Evolutionary conservation across 2,797 vertebrate genomes (phyloP).

Genomic region (Paramormyrops hopkinsi): DNA sequence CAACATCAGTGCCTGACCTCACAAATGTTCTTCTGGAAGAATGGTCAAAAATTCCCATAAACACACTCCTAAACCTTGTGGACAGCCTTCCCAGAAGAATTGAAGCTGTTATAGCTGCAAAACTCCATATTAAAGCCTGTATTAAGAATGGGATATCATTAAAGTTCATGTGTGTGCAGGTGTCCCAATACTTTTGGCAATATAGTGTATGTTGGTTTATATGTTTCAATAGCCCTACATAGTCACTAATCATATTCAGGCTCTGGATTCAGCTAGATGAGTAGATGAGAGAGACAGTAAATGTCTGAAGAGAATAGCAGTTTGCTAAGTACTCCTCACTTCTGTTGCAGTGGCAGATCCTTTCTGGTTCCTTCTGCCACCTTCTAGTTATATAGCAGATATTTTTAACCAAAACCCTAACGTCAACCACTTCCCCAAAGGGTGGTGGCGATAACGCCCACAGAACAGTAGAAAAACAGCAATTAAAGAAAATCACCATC

Average conservation of each 20-base stretch:
- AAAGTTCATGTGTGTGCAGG: no score
- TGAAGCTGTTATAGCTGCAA: no score
- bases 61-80: no score
- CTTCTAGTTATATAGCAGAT: background rate
- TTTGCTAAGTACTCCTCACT: background rate
- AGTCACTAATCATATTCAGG: background rate
- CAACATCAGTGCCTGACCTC: no score
- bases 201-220: background rate
- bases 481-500: background rate
- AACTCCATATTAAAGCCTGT: no score
- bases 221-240: background rate
- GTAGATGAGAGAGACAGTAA: background rate
- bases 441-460: background rate
- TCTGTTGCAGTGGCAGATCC: background rate
- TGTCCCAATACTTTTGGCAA: no score
- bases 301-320: background rate
- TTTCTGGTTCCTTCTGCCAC: background rate
- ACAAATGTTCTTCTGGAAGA: no score
- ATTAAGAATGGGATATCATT: no score
- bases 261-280: background rate
- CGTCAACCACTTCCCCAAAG: background rate
- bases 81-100: no score
- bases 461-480: background rate
- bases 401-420: background rate
- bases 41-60: no score